Evolutionary conservation across 2,888 invertebrate genomes (phyloP), one percentile per base, ranked within the genome.

Genomic region (Blera fallax): DNA sequence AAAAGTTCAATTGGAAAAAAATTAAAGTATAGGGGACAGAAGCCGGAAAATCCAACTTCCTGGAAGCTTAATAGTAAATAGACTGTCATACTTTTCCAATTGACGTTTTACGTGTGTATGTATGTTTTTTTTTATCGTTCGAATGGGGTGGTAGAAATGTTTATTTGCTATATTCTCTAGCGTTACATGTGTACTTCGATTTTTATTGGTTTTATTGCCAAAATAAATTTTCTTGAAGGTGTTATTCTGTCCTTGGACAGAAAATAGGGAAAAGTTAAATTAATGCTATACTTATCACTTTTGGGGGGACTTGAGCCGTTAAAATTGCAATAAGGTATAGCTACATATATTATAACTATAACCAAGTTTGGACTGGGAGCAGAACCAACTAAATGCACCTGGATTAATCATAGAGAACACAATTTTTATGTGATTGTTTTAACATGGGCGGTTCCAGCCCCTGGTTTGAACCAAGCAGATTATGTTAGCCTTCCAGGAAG

Each of bases 41-140:
- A 11, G 21, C 21, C 34, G 14, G 14, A 40, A 24, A 54, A 54
- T 32, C 16, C 14, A 56, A 29, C 29, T 29, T 43, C 1, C 1
- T 10, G n/a, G 29, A 21, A 69, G 69, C 18, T 54, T 54, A n/a
- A 0, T 40, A 21, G 16, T 40, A 54, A 69, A 54, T 69, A 16
- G 7, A 54, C 69, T 69, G 54, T 56, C 69, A 56, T 56, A 67
- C 54, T 40, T 54, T 69, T 14, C 43, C 69, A 37, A 69, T 43
- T 43, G 69, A 43, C 43, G 27, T 14, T 16, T 34, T 48, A 11
- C 48, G 8, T 34, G 18, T 18, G 40, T n/a, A 40, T n/a, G 40
- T 14, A n/a, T 40, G 40, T 4, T 3, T 14, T 40, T 14, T 40
- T 32, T 32, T 5, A 2, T 34, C 34, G 2, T 34, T 34, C 11